Evolutionary conservation across 2,888 invertebrate genomes (phyloP), one percentile per base, ranked within the genome.

Genomic region (Drosophila cognata): DNA sequence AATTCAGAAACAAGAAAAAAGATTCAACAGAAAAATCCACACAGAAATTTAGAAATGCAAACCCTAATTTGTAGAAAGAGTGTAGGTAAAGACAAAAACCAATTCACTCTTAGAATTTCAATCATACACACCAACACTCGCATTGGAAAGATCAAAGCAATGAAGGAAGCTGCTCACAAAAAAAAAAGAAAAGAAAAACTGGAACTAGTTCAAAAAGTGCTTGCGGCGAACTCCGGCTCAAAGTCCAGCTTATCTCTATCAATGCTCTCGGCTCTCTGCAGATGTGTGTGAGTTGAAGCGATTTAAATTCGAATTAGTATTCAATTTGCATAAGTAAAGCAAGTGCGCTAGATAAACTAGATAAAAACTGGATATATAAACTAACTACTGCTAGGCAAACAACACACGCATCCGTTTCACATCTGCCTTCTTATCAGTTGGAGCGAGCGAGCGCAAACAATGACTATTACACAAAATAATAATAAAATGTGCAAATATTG

Each of bases 401-500:
- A 16, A 36, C 46, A 60, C 41, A 67, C 62, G 62, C 77, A 79
- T 77, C 79, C 77, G 77, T 60, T 79, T 71, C 71, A 67, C 79
- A 65, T 71, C 79, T 79, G 38, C 67, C 79, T 79, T 79, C 80
- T 79, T 79, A 79, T 79, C 79, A 79, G 64, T 58, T 64, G 50
- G 21, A 25, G 55, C 33, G 21, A 38, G 52, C n/a, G 35, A 33
- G 61, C 35, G 64, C 31, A 65, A 64, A 71, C 62, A 72, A 25
- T 46, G 46, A 25, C 46, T 25, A 63, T 72, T 63, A 67, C 52
- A 31, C 56, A 21, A 67, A 63, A 76, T 58, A 62, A 61, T 74
- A 83, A 81, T 63, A 80, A 62, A 77, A 61, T 73, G 86, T 64
- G 80, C 78, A 88, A 86, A 86, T 86, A 86, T 86, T 86, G 85